phyloP scores from a whole-genome alignment of 2,113 vertebrate genomes.

The Melanotaenia duboulayi region DNA sequence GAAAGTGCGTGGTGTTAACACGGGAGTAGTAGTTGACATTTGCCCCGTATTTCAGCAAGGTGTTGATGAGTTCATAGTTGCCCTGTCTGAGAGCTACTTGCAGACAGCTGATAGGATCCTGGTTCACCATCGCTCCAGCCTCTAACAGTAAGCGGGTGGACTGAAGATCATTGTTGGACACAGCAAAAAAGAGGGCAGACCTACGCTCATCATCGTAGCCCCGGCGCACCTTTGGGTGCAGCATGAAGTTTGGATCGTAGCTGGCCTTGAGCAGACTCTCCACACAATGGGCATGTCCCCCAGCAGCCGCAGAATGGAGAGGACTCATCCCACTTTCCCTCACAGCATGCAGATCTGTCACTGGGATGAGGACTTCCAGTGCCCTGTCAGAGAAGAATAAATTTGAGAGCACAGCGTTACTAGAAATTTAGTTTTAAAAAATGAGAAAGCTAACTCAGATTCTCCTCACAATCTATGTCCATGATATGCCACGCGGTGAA shows the following conservation, averaged over 20 bases:
- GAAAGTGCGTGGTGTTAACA: slow-evolving; percentile 94
- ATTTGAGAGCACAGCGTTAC: slow-evolving; percentile 3
- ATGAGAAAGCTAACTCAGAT: background rate
- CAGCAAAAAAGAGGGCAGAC: slow-evolving; percentile 92
- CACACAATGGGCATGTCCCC: slow-evolving; percentile 88
- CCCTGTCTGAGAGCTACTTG: slow-evolving; percentile 92
- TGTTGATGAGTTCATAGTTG: slow-evolving; percentile 90
- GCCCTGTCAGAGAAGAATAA: slow-evolving; percentile 77
- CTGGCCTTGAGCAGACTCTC: slow-evolving; percentile 88
- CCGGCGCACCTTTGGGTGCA: slow-evolving; percentile 87
- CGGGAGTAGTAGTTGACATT: slow-evolving; percentile 95
- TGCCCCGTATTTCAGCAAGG: slow-evolving; percentile 90
- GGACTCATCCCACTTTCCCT: slow-evolving; percentile 94
- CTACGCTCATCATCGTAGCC: slow-evolving; percentile 92
- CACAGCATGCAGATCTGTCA: slow-evolving; percentile 85
- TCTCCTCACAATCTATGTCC: slow-evolving; percentile 91
- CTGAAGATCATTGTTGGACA: slow-evolving; percentile 90
- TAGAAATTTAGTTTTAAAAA: slow-evolving; percentile 9
- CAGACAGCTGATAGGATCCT: slow-evolving; percentile 94
- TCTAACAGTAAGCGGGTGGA: slow-evolving; percentile 87
- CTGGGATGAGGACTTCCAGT: slow-evolving; percentile 88
- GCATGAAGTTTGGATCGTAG: slow-evolving; percentile 95
- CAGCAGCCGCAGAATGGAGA: slow-evolving; percentile 93
- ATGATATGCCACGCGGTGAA: slow-evolving; percentile 92
- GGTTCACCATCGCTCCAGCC: slow-evolving; percentile 93